Evolutionary conservation across 2,888 invertebrate genomes (phyloP).

Genomic region (Tetrapedia diversipes): DNA sequence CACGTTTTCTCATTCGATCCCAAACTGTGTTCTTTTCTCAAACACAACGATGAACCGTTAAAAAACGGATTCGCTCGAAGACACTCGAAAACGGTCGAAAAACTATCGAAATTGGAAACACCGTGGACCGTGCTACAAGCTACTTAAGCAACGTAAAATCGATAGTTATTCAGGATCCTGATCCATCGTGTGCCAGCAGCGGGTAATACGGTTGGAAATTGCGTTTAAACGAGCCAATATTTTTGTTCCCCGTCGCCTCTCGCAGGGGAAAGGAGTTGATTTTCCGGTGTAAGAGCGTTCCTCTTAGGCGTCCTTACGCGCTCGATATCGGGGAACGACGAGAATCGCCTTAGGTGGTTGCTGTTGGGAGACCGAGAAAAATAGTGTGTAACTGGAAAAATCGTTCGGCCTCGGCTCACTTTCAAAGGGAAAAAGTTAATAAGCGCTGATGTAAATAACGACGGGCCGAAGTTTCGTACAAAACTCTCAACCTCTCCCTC

Average conservation of each 20-base stretch:
- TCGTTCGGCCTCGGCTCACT: neutral
- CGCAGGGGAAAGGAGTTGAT: slow-evolving; percentile 15
- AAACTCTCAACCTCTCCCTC: neutral
- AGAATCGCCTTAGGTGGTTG: slow-evolving; percentile 28
- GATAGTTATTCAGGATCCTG: neutral
- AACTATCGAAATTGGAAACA: neutral
- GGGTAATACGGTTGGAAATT: slow-evolving; percentile 20
- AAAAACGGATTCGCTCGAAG: too few relatives aligned
- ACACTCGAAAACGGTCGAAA: neutral
- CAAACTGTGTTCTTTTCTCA: too few relatives aligned
- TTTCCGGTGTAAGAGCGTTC: slow-evolving; percentile 8
- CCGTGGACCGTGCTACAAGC: neutral
- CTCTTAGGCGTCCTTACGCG: slow-evolving; percentile 22
- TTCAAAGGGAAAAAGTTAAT: slow-evolving; percentile 36
- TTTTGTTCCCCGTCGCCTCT: slow-evolving; percentile 14
- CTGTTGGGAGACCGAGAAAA: neutral
- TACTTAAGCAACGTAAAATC: neutral
- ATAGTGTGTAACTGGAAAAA: slow-evolving; percentile 4
- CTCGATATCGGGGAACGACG: slow-evolving; percentile 9
- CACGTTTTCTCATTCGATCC: too few relatives aligned
- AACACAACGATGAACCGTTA: too few relatives aligned
- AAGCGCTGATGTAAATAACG: slow-evolving; percentile 36
- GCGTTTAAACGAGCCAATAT: slow-evolving; percentile 49
- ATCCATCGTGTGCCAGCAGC: neutral
- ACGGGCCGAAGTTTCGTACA: neutral